These are phyloP conservation scores for Pyrgus malvae DNA, from an alignment of 2,888 invertebrate species.

Conservation along the genomic window DNA sequence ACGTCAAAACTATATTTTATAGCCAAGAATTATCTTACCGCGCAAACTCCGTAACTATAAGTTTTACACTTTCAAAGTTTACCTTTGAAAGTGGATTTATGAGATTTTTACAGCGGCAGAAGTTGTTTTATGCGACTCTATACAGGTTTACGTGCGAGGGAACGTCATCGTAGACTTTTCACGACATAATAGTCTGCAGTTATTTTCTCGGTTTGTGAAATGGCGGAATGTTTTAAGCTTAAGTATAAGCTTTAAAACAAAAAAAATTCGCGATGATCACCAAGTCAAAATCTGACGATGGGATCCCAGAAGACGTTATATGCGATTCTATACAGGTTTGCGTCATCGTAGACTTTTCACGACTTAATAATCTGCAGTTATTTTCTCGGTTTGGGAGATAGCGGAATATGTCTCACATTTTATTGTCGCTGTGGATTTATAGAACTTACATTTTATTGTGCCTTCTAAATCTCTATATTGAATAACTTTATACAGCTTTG, in stretches of 20 bases:
- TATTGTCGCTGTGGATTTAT: too few relatives aligned
- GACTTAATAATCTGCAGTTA: conserved; percentile 2
- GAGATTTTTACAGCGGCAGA: conserved; percentile 39
- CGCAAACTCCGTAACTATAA: conserved; percentile 39
- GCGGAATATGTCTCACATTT: not conserved
- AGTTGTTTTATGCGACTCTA: conserved; percentile 13
- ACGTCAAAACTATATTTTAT: too few relatives aligned
- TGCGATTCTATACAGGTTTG: conserved; percentile 13
- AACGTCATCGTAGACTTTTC: conserved; percentile 1
- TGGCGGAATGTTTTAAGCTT: not conserved
- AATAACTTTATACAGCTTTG: too few relatives aligned
- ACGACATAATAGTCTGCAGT: not conserved
- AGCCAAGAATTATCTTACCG: conserved; percentile 4
- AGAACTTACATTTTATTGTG: too few relatives aligned
- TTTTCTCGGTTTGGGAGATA: not conserved
- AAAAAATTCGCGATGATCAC: too few relatives aligned
- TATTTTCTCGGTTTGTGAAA: not conserved
- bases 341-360: not conserved
- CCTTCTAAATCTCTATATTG: too few relatives aligned
- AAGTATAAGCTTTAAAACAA: too few relatives aligned
- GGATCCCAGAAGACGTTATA: conserved; percentile 13
- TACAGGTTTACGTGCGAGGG: conserved; percentile 5
- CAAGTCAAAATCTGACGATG: too few relatives aligned
- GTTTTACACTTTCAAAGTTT: conserved; percentile 48
- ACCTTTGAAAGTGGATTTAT: conserved; percentile 50